phyloP scores from a whole-genome alignment of 2,113 vertebrate genomes.

The Callaeas wilsoni region DNA sequence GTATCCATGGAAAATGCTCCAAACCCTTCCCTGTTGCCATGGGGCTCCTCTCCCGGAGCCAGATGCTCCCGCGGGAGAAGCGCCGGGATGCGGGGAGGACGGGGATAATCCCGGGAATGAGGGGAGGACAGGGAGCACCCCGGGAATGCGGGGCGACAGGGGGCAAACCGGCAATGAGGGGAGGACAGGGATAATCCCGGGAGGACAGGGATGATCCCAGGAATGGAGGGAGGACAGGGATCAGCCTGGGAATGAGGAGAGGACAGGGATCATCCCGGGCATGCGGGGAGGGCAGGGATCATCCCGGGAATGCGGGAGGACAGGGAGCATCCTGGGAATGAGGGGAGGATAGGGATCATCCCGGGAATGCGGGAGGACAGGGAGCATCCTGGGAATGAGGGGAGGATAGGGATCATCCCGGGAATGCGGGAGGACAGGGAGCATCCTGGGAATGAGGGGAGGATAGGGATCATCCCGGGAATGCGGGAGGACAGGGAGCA shows the following conservation, averaged over 20 bases:
- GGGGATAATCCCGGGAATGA: fast-evolving
- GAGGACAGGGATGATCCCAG: fast-evolving
- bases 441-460: background rate
- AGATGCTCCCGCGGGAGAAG: background rate
- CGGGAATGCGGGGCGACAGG: too few species aligned
- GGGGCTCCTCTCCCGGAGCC: background rate
- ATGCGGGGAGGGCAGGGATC: background rate
- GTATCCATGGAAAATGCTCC: background rate
- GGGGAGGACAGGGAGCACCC: background rate
- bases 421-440: background rate
- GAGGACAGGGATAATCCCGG: background rate
- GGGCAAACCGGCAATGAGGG: fast-evolving
- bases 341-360: background rate
- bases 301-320: background rate
- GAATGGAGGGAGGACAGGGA: background rate
- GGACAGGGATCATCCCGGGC: too few species aligned
- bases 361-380: background rate
- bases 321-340: background rate
- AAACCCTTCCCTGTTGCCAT: background rate
- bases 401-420: too few species aligned
- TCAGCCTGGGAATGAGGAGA: too few species aligned
- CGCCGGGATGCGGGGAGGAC: background rate
- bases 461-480: background rate
- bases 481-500: too few species aligned
- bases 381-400: background rate